Evolutionary conservation across 1,140 invertebrate genomes (phyloP).

Genomic region (Ceratoteleas bidentatus): DNA sequence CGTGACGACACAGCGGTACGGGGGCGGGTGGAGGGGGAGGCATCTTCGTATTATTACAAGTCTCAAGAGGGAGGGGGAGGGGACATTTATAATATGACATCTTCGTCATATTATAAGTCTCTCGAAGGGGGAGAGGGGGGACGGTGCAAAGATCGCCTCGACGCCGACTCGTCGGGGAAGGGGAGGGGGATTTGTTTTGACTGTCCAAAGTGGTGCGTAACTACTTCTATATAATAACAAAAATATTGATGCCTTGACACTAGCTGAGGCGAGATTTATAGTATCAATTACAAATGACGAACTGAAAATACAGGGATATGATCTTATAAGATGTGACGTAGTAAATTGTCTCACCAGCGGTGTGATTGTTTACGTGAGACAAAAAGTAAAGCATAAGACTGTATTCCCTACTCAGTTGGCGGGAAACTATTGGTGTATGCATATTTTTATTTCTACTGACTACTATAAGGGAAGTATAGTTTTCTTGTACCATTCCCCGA

Average conservation of each 20-base stretch:
- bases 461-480: slow-evolving; percentile 26
- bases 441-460: slow-evolving; percentile 16
- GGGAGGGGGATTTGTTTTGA: too few relatives aligned
- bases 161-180: too few relatives aligned
- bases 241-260: slow-evolving; percentile 15
- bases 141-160: too few relatives aligned
- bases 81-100: too few relatives aligned
- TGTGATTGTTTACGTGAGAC: slow-evolving; percentile 24
- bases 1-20: too few relatives aligned
- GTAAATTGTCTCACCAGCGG: slow-evolving; percentile 15
- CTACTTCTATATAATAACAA: slow-evolving; percentile 2
- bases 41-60: too few relatives aligned
- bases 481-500: slow-evolving; percentile 34
- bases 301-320: slow-evolving; percentile 16
- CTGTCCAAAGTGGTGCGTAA: too few relatives aligned
- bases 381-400: slow-evolving; percentile 4
- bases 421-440: slow-evolving; percentile 39
- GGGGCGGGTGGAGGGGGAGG: too few relatives aligned
- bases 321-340: slow-evolving; percentile 34
- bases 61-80: too few relatives aligned
- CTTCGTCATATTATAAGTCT: too few relatives aligned
- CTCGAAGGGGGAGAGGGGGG: too few relatives aligned
- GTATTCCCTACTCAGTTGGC: slow-evolving; percentile 29
- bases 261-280: slow-evolving; percentile 8
- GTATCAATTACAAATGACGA: slow-evolving; percentile 5